These are phyloP conservation scores for Neodon shergylaensis DNA, from an alignment of 2,113 vertebrate genomes.

Conservation along the genomic window DNA sequence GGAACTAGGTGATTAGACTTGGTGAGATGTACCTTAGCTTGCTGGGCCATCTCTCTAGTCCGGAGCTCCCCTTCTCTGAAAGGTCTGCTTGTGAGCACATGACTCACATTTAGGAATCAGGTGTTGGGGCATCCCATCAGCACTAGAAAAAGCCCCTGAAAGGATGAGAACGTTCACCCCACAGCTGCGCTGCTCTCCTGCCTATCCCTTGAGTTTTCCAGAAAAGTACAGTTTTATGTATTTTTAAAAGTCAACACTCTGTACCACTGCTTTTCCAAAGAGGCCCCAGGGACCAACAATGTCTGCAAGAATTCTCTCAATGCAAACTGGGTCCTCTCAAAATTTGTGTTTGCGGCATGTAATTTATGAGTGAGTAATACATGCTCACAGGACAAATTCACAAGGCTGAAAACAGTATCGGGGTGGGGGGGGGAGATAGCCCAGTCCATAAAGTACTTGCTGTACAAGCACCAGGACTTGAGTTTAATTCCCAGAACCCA, in stretches of 20 bases:
- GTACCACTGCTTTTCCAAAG: slow-evolving; percentile 29
- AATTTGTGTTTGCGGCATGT: background rate
- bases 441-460: background rate
- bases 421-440: no score
- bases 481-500: background rate
- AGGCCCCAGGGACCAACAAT: background rate
- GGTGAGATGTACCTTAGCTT: background rate
- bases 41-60: no score
- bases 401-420: background rate
- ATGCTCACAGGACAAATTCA: background rate
- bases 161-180: background rate
- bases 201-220: slow-evolving; percentile 31
- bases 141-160: background rate
- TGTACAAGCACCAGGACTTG: background rate
- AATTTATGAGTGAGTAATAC: slow-evolving; percentile 10
- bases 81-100: no score
- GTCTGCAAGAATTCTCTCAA: slow-evolving; percentile 31
- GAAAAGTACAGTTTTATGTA: slow-evolving; percentile 37
- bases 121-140: background rate
- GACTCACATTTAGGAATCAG: background rate
- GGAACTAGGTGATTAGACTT: no score
- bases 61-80: background rate
- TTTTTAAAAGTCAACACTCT: slow-evolving; percentile 68
- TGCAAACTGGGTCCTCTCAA: slow-evolving; percentile 29
- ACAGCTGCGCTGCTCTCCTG: background rate